These are phyloP conservation scores for Slavum lentiscoides DNA, from an alignment of 2,888 invertebrate genomes.

Conservation along the genomic window DNA sequence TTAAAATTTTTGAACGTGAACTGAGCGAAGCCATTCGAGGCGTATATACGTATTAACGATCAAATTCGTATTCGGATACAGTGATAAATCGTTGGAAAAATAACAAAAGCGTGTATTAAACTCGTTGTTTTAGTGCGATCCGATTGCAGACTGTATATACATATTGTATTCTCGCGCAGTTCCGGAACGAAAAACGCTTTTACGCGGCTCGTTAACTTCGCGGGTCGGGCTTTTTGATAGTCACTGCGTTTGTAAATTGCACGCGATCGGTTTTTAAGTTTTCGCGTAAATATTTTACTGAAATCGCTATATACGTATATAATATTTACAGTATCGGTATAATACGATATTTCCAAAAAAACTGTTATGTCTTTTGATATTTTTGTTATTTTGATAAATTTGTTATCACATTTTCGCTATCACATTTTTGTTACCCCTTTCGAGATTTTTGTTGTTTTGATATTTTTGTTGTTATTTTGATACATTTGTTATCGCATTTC, in stretches of 20 bases:
- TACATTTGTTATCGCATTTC: too few species aligned
- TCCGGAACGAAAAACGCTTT: constrained; percentile 40
- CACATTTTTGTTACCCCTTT: too few species aligned
- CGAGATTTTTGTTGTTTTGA: too few species aligned
- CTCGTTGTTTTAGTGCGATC: neutral
- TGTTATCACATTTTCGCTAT: too few species aligned
- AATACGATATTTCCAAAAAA: too few species aligned
- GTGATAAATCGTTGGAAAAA: neutral
- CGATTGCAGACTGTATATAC: neutral
- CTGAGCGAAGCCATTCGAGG: too few species aligned
- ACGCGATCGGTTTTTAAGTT: constrained; percentile 8
- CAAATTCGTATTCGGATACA: neutral
- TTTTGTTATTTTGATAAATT: too few species aligned
- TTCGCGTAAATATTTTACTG: neutral
- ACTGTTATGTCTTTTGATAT: too few species aligned
- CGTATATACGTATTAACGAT: too few species aligned
- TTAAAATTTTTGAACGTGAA: too few species aligned
- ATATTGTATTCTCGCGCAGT: neutral
- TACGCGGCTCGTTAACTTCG: constrained; percentile 37
- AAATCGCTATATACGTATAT: neutral
- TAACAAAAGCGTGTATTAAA: neutral
- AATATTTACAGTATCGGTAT: too few species aligned
- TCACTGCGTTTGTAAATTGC: neutral
- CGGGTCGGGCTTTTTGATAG: neutral
- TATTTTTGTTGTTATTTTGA: too few species aligned